Base-by-base conservation (phyloP, 2,888 invertebrate genomes). In the Pyrrhia umbra region DNA sequence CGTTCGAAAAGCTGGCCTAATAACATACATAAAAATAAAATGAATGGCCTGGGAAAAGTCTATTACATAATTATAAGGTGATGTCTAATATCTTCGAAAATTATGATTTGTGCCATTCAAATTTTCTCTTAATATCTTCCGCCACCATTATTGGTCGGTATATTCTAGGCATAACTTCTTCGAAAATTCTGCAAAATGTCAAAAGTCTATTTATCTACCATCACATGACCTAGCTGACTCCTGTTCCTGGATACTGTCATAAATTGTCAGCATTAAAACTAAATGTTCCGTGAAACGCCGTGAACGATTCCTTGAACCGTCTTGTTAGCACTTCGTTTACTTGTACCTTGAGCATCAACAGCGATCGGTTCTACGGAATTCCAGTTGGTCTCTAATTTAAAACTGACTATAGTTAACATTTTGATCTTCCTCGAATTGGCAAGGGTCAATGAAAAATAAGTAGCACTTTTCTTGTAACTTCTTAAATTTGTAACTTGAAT, bases 281-380 rank as follows among this genome's bases (percentile, higher is more conserved):
- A 63, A 68, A 75, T 54, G 70, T 69, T 72, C 58, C 25, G n/a
- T 64, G 72, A 51, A 72, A 37, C n/a, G 27, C n/a, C 16, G 18
- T 54, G 45, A 68, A 8, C 9, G 21, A 21, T 72, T 72, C 70
- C 15, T 40, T 27, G 72, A 69, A 72, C 25, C 9, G 15, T 8
- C n/a, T 51, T 51, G 42, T 51, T 58, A 27, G 25, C 54, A 50
- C 52, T 58, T 46, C 52, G 27, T 50, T 68, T 71, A 68, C 74
- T 49, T 62, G 47, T 20, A 54, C 16, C 15, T n/a, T 34, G 16
- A 13, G 15, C 27, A 39, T 50, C 45, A 75, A 68, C 63, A 52
- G 27, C 49, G 1, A 5, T 6, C 20, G 6, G 16, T 72, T 75
- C 50, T n/a, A n/a, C 13, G 64, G 58, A 69, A 9, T 9, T 27